A percentile compares a stretch with the other conserved stretches of the same genome.
Evolutionary conservation across 2,113 vertebrate genomes (phyloP).

Genomic region (Enhydra lutris): DNA sequence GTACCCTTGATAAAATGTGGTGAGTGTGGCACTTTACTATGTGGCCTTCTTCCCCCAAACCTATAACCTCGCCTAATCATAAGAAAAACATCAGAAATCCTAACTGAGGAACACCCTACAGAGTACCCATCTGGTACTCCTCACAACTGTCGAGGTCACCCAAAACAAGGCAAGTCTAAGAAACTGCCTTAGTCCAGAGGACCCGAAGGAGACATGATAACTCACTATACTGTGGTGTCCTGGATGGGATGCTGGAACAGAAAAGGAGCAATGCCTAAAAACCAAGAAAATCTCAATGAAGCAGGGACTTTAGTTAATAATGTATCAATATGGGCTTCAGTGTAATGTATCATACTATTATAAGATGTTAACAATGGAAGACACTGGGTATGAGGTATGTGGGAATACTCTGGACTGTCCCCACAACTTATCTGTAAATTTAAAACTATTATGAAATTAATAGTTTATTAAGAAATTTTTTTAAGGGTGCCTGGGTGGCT

Average conservation of each 20-base stretch:
- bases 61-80: not conserved
- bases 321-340: not conserved
- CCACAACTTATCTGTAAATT: not conserved
- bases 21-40: not conserved
- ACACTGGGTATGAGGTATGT: not conserved
- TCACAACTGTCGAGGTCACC: not conserved
- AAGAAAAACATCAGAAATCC: not conserved
- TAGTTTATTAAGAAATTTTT: not conserved
- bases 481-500: not conserved
- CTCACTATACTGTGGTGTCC: not conserved
- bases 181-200: not conserved
- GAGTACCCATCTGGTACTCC: not conserved
- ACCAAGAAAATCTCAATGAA: not conserved
- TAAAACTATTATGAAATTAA: not conserved
- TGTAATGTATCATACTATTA: not conserved
- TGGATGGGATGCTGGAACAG: not conserved
- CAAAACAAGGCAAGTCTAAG: not conserved
- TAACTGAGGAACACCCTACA: not conserved
- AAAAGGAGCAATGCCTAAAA: not conserved
- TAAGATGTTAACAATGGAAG: not conserved
- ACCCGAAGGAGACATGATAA: not conserved
- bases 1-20: not conserved
- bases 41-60: not conserved
- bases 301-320: not conserved
- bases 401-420: not conserved